phyloP scores from a whole-genome alignment of 1,140 invertebrate genomes.

The Scaptomyza pallida region DNA sequence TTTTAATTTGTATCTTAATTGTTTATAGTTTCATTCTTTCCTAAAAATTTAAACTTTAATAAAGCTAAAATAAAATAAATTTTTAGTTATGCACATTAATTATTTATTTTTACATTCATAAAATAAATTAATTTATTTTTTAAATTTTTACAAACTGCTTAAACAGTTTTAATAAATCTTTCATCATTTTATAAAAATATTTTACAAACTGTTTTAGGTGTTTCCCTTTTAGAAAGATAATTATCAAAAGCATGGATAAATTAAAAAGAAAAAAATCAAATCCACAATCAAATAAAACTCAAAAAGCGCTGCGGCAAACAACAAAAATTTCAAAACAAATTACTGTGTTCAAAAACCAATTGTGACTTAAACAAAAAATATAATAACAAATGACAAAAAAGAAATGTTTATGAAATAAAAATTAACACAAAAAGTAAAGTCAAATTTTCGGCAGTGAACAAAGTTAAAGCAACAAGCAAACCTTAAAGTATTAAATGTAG shows the following conservation, averaged over 20 bases:
- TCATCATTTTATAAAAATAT: constrained; percentile 1
- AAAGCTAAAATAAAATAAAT: too few relatives aligned
- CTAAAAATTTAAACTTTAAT: too few relatives aligned
- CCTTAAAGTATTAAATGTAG: constrained; percentile 35
- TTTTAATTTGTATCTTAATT: too few relatives aligned
- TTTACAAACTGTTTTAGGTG: constrained; percentile 13
- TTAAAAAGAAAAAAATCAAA: constrained; percentile 6
- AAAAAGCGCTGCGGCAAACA: constrained; percentile 76
- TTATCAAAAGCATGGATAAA: not conserved
- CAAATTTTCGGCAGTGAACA: constrained; percentile 28
- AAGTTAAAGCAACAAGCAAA: constrained; percentile 30
- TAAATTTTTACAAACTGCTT: too few relatives aligned
- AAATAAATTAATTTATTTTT: too few relatives aligned
- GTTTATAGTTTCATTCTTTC: too few relatives aligned
- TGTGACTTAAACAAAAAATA: constrained; percentile 10
- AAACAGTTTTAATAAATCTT: too few relatives aligned
- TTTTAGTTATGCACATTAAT: too few relatives aligned
- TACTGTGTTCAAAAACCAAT: constrained; percentile 19
- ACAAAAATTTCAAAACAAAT: constrained; percentile 24
- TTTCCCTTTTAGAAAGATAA: constrained; percentile 5
- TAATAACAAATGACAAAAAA: constrained; percentile 35
- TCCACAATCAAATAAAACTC: constrained; percentile 51
- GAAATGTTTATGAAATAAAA: constrained; percentile 36
- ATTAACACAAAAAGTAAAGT: constrained; percentile 18
- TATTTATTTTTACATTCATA: too few relatives aligned